Evolutionary conservation across 2,888 invertebrate species (phyloP).

Genomic region (Seira musarum): DNA sequence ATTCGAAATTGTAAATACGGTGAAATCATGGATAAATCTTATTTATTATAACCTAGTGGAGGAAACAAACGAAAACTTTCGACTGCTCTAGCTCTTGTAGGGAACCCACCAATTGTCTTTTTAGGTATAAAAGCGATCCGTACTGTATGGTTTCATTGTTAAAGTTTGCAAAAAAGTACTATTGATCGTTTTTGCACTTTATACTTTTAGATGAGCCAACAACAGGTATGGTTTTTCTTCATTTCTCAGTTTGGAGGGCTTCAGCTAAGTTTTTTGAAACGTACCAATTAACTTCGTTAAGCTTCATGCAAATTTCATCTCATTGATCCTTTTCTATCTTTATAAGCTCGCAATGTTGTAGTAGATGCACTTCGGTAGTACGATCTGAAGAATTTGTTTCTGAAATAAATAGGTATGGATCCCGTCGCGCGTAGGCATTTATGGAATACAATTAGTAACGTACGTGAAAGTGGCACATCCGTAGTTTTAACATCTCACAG

Average conservation of each 20-base stretch:
- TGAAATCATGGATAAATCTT: conserved; percentile 68
- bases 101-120: conserved; percentile 79
- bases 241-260: too few relatives aligned
- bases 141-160: too few relatives aligned
- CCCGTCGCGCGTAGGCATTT: conserved; percentile 85
- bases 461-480: conserved; percentile 81
- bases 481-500: conserved; percentile 86
- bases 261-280: too few relatives aligned
- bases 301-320: neutral
- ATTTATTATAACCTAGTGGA: too few relatives aligned
- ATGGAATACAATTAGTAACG: conserved; percentile 83
- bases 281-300: neutral
- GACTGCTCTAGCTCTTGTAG: conserved; percentile 81
- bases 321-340: too few relatives aligned
- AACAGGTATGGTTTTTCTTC: conserved; percentile 69
- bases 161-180: too few relatives aligned
- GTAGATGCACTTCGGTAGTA: too few relatives aligned
- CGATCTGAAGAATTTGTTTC: too few relatives aligned
- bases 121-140: too few relatives aligned
- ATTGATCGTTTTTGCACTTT: too few relatives aligned
- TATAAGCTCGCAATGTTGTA: too few relatives aligned
- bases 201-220: conserved; percentile 81
- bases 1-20: neutral
- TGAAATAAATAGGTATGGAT: conserved; percentile 79
- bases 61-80: conserved; percentile 84